Base-by-base conservation (phyloP, 2,888 invertebrate species). In the Andrena bucephala region DNA sequence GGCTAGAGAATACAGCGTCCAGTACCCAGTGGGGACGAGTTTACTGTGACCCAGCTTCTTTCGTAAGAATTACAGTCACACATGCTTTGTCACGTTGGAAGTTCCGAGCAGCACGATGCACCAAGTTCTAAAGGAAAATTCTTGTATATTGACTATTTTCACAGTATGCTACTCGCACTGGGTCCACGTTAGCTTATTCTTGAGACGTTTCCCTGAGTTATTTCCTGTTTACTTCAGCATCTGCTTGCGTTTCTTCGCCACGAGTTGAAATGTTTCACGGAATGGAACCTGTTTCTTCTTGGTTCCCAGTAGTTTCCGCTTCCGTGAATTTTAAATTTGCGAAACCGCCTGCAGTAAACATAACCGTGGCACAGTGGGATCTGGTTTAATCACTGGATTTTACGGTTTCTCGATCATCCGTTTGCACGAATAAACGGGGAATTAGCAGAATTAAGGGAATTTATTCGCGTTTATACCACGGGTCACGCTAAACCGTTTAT, bases 141-240 rank as follows among this genome's bases (percentile, higher is more conserved):
- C 59, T 10, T 10, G 54, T 24, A 27, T 2, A 27, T n/a, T 5
- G 33, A 31, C 10, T 33, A 68, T 33, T 33, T 65, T 57, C n/a
- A 73, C 65, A 6, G 29, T 42, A 57, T 42, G 42, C 48, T 29
- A 6, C 31, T 36, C 24, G 27, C 54, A 33, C 65, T 27, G 31
- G 50, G 75, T 62, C 67, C 52, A 62, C 20, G 62, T 74, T 75
- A 78, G 67, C 60, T 67, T 67, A 78, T 75, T 62, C 70, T 4
- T 16, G 8, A 20, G 42, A 70, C 76, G 62, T 69, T 20, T 20
- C 67, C 66, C 29, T 57, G 65, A 66, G 65, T 79, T 77, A 77
- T 77, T 79, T 79, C 77, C 59, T 79, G 50, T 77, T 69, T 66
- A 77, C 65, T 69, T 52, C 36, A 48, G 10, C 63, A 65, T 79